These are phyloP conservation scores for Plebejus anna DNA, from an alignment of 2,888 invertebrate species.

Conservation along the genomic window DNA sequence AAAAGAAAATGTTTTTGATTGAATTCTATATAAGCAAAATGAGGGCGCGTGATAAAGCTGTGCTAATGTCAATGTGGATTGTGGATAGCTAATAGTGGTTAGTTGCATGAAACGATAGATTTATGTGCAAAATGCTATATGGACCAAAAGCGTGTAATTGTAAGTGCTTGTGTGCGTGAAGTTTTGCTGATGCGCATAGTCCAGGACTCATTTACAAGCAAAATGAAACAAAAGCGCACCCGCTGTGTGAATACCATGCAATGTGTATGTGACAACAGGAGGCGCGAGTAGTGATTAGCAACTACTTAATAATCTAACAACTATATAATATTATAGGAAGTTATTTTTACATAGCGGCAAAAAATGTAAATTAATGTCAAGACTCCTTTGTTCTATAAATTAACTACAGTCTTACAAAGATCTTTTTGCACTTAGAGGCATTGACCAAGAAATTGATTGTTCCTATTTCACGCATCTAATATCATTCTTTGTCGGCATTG, in stretches of 20 bases:
- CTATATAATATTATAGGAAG: background rate
- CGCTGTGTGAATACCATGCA: background rate
- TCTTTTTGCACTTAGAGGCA: too few relatives aligned
- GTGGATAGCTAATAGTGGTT: background rate
- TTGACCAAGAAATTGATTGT: too few relatives aligned
- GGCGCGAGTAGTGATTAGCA: slow-evolving; percentile 5
- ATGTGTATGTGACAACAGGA: background rate
- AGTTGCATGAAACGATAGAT: background rate
- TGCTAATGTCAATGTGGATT: background rate
- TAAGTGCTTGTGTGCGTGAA: too few relatives aligned
- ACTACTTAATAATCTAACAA: background rate
- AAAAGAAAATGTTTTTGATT: background rate
- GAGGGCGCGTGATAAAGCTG: background rate
- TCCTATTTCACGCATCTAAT: too few relatives aligned
- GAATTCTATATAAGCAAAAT: background rate
- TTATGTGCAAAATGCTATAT: too few relatives aligned
- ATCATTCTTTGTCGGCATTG: too few relatives aligned
- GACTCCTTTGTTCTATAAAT: too few relatives aligned
- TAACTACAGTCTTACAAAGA: too few relatives aligned
- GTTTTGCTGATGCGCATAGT: background rate
- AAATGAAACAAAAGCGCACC: background rate
- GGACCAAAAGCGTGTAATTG: too few relatives aligned
- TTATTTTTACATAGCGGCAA: too few relatives aligned
- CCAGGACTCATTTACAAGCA: background rate
- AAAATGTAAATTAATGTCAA: too few relatives aligned